Evolutionary conservation across 2,888 invertebrate species (phyloP), one percentile per base, ranked within the genome.

Genomic region (Microctonus hyperodae): DNA sequence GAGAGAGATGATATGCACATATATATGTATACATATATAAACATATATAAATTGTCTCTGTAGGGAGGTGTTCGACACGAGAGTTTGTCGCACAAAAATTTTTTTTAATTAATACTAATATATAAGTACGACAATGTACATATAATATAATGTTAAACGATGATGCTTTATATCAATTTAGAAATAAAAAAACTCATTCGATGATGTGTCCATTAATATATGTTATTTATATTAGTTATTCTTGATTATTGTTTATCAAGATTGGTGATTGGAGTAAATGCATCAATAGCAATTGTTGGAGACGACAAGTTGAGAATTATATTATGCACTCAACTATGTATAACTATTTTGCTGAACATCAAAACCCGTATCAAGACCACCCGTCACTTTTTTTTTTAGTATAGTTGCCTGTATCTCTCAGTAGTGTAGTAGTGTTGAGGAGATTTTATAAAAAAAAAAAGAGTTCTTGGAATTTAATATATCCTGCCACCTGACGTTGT

Each of bases 361-460:
- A 20, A 1, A 7, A 16, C 20, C 23, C 25, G 53, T 23, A 13
- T 53, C 28, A 55, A 31, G 31, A 31, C 55, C 28, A 7, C n/a
- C 23, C 53, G n/a, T 28, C 53, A 53, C 28, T 53, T 53, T 53
- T 28, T n/a, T n/a, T n/a, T n/a, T n/a, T n/a, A n/a, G n/a, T n/a
- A n/a, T n/a, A n/a, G n/a, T n/a, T n/a, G n/a, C n/a, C n/a, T n/a
- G n/a, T n/a, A n/a, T n/a, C n/a, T n/a, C n/a, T n/a, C n/a, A n/a
- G n/a, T n/a, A 7, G 7, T 28, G 3, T 28, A 28, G 3, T 28
- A 28, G 4, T 28, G 28, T 28, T 7, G 3, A 4, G 28, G 7
- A 28, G 28, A 28, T 5, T 28, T 16, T 37, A n/a, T 13, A 6
- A 16, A 16, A 1, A 16, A 9, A 6, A 16, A 16, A 9, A 6